Conservation (phyloP, 2,888 invertebrate genomes). For the Notocelia uddmanniana region DNA sequence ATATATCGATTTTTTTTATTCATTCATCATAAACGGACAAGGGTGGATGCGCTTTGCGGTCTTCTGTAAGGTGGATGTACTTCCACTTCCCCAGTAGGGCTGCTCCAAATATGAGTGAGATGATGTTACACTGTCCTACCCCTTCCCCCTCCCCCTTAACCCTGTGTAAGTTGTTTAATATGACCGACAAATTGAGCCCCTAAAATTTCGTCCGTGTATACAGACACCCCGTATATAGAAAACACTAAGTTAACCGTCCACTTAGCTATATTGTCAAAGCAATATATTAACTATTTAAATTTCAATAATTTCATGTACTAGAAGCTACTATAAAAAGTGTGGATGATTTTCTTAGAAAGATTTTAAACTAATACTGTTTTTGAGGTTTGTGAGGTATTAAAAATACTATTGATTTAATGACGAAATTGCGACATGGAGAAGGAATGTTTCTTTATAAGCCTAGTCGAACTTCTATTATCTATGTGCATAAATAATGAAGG, state of each 20-base stretch:
- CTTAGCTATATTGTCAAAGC: not conserved
- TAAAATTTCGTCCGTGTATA: no score
- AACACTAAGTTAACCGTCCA: not conserved
- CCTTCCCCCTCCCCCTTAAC: no score
- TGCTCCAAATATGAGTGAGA: no score
- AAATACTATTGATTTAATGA: not conserved
- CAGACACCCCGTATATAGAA: not conserved
- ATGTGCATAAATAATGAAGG: slow-evolving; percentile 35
- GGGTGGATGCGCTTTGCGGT: no score
- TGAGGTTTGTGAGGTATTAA: not conserved
- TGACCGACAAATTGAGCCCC: no score
- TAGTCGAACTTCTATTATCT: slow-evolving; percentile 24
- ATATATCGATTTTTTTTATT: no score
- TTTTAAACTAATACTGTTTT: not conserved
- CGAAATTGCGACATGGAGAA: slow-evolving; percentile 11
- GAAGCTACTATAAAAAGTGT: not conserved
- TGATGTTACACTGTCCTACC: no score
- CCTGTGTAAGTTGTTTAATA: no score
- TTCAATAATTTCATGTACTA: not conserved
- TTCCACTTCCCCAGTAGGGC: no score
- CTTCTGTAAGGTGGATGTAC: no score
- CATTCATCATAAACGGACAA: no score
- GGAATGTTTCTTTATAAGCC: slow-evolving; percentile 33
- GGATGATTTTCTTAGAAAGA: not conserved
- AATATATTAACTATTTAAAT: not conserved